These are phyloP conservation scores for Cassiopea andromeda DNA, from an alignment of 30 jellyfish, hydroid and myxozoan genomes.

Conservation along the genomic window DNA sequence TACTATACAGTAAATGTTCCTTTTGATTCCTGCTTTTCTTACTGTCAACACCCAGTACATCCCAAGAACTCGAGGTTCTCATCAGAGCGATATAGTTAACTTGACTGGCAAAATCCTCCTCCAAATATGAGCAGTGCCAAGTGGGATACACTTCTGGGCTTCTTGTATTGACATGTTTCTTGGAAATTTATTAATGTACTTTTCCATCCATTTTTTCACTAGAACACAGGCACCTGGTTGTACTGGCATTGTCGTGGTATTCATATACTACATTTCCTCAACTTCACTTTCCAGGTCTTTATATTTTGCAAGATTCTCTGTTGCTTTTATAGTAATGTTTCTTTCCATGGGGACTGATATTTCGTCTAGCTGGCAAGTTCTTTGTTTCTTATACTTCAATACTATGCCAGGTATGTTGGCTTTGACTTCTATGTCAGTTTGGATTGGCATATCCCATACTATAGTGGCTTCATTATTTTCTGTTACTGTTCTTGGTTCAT, in stretches of 20 bases:
- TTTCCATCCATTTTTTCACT: background rate
- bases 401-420: conserved; percentile 34
- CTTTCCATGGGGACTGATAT: conserved; percentile 5
- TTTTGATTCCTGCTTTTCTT: background rate
- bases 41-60: background rate
- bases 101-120: background rate
- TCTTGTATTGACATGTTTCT: background rate
- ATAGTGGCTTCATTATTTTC: background rate
- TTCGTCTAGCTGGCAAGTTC: background rate
- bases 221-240: background rate
- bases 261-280: background rate
- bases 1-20: background rate
- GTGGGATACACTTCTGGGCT: background rate
- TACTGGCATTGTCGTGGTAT: background rate
- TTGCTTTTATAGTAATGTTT: background rate
- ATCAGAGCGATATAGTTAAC: background rate
- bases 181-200: background rate
- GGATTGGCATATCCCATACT: conserved; percentile 16
- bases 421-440: conserved; percentile 26
- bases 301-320: conserved; percentile 15
- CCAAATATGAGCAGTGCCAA: background rate
- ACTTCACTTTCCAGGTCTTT: conserved; percentile 37
- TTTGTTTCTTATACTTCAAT: background rate
- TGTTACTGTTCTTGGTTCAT: background rate
- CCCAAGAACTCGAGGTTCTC: background rate